These are phyloP conservation scores for Anas platyrhynchos DNA, from an alignment of 2,113 vertebrate species.

Conservation along the genomic window DNA sequence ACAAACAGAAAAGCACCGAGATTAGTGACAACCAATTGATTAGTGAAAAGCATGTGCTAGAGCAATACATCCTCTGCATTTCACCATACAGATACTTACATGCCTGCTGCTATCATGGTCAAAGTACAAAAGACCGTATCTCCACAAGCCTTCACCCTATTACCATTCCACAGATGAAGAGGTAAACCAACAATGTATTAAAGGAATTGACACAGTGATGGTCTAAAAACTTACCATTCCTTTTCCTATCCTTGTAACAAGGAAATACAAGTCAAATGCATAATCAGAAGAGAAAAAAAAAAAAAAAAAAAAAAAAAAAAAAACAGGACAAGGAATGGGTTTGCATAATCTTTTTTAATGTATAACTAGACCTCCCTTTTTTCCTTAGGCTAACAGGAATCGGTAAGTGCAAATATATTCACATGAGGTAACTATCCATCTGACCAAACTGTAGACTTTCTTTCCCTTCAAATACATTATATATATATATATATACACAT, in stretches of 20 bases:
- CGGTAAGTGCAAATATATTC: not conserved
- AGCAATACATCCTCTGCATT: not conserved
- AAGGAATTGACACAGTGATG: not conserved
- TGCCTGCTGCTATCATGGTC: not conserved
- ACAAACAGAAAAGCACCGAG: not conserved
- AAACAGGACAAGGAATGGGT: not conserved
- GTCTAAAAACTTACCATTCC: not conserved
- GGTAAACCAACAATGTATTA: slow-evolving; percentile 31
- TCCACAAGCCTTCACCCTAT: slow-evolving; percentile 16
- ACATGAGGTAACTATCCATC: not conserved
- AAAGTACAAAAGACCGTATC: not conserved
- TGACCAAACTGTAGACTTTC: not conserved
- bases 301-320: too few species aligned
- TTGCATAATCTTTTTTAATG: not conserved
- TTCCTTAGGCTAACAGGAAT: not conserved
- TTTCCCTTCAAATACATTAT: not conserved
- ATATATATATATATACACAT: not conserved
- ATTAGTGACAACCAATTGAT: not conserved
- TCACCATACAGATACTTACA: not conserved
- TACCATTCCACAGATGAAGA: not conserved
- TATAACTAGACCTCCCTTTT: not conserved
- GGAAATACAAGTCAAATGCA: not conserved
- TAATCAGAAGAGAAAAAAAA: not conserved
- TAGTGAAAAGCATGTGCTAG: not conserved
- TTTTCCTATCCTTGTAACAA: not conserved